Conservation (phyloP, 2,888 invertebrate genomes). For the Lycia hirtaria region DNA sequence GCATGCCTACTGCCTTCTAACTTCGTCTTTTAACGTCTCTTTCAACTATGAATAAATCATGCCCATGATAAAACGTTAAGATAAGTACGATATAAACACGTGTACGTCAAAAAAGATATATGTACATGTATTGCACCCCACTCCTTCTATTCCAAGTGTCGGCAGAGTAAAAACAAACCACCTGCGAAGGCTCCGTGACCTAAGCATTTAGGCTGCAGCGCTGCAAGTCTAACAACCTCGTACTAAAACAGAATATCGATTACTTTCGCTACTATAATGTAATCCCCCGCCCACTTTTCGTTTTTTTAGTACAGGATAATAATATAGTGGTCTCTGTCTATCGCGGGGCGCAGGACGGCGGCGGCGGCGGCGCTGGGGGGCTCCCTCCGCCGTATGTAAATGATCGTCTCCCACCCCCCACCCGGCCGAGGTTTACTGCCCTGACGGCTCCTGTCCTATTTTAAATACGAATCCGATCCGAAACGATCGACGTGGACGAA, state of each 20-base stretch:
- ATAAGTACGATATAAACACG: too few species aligned
- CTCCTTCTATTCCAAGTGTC: neutral
- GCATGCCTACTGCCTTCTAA: too few species aligned
- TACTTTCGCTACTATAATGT: conserved; percentile 87
- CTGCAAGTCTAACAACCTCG: conserved; percentile 82
- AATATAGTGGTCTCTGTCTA: conserved; percentile 80
- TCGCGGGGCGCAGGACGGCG: conserved; percentile 59
- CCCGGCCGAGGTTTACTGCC: conserved; percentile 80
- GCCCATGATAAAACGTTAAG: too few species aligned
- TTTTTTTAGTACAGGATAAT: conserved; percentile 81
- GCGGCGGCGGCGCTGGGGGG: conserved; percentile 66
- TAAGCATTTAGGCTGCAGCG: conserved; percentile 79
- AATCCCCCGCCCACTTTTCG: conserved; percentile 86
- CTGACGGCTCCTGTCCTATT: conserved; percentile 83
- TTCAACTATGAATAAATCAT: too few species aligned
- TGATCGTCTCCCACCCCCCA: conserved; percentile 77
- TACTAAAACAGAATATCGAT: conserved; percentile 86
- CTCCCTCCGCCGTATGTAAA: conserved; percentile 81
- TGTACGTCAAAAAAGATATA: too few species aligned
- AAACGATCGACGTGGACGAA: conserved; percentile 60
- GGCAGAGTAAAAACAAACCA: conserved; percentile 52
- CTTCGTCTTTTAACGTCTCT: too few species aligned
- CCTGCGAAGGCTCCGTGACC: conserved; percentile 67
- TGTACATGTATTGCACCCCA: neutral
- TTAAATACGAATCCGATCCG: conserved; percentile 76